phyloP scores from a whole-genome alignment of 64 coral and sea anemone species.

The Montipora efflorescens region DNA sequence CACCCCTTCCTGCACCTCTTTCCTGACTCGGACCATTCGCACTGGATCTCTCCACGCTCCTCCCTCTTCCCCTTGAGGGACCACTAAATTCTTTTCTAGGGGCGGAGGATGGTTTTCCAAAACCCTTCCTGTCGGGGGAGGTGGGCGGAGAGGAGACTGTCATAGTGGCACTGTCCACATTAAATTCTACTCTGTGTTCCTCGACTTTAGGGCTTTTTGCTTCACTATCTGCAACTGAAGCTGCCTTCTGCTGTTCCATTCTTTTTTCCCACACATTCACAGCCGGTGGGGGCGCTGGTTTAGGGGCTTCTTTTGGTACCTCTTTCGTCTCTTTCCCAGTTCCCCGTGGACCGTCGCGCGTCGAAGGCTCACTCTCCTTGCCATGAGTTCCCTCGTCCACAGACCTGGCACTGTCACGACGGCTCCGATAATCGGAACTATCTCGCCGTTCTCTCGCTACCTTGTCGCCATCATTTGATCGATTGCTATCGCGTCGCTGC shows the following conservation, averaged over 20 bases:
- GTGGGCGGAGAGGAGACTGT: slow-evolving; percentile 48
- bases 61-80: slow-evolving; percentile 11
- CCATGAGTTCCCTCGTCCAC: slow-evolving; percentile 76
- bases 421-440: slow-evolving; percentile 59
- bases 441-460: slow-evolving; percentile 56
- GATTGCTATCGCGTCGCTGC: slow-evolving; percentile 27
- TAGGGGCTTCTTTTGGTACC: slow-evolving; percentile 33
- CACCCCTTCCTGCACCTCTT: slow-evolving; percentile 42
- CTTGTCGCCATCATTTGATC: slow-evolving; percentile 65
- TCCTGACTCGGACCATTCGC: slow-evolving; percentile 38
- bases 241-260: slow-evolving; percentile 84
- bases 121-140: slow-evolving; percentile 74
- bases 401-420: slow-evolving; percentile 81
- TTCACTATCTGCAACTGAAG: slow-evolving; percentile 23
- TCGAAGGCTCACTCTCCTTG: slow-evolving; percentile 1
- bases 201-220: slow-evolving; percentile 14
- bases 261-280: slow-evolving; percentile 89
- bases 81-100: slow-evolving; percentile 41
- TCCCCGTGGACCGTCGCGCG: slow-evolving; percentile 56
- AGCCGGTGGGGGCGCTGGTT: slow-evolving; percentile 70
- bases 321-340: slow-evolving; percentile 55
- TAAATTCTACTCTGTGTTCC: slow-evolving; percentile 22
- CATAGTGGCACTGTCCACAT: slow-evolving; percentile 50
- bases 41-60: slow-evolving; percentile 44
- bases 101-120: slow-evolving; percentile 25